Conservation (phyloP, 2,113 vertebrate species). For the Pimephales promelas region DNA sequence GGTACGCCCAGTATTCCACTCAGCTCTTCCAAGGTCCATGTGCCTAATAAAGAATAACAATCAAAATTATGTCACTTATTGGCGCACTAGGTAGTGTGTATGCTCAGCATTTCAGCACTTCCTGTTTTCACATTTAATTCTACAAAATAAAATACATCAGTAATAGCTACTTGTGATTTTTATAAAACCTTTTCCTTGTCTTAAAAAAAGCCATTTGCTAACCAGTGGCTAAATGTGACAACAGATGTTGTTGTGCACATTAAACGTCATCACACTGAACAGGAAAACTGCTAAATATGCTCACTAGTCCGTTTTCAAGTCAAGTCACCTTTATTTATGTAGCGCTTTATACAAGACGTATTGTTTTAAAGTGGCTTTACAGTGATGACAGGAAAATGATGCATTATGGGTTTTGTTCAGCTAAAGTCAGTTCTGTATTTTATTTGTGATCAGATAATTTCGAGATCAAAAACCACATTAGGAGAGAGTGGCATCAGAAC, state of each 20-base stretch:
- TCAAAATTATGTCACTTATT: not conserved
- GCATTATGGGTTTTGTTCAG: too few relatives aligned
- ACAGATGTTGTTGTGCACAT: not conserved
- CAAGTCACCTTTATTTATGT: too few relatives aligned
- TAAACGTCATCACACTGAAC: not conserved
- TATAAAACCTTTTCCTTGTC: too few relatives aligned
- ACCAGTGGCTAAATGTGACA: not conserved
- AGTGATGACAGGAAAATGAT: too few relatives aligned
- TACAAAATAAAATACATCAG: not conserved
- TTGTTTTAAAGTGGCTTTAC: too few relatives aligned
- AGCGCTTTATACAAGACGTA: too few relatives aligned
- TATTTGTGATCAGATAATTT: too few relatives aligned
- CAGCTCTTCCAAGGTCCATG: slow-evolving; percentile 89
- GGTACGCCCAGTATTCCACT: slow-evolving; percentile 87
- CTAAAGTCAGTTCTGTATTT: too few relatives aligned
- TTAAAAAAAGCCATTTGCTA: not conserved
- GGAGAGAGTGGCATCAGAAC: too few relatives aligned
- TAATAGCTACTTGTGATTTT: not conserved
- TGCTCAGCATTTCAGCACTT: not conserved
- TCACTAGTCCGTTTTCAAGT: not conserved
- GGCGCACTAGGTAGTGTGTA: not conserved
- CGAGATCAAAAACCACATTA: too few relatives aligned
- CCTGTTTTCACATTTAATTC: not conserved
- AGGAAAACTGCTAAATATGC: not conserved
- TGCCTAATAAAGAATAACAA: slow-evolving; percentile 68